Base-by-base conservation (phyloP, 1,140 invertebrate species). In the Trichogramma pretiosum region DNA sequence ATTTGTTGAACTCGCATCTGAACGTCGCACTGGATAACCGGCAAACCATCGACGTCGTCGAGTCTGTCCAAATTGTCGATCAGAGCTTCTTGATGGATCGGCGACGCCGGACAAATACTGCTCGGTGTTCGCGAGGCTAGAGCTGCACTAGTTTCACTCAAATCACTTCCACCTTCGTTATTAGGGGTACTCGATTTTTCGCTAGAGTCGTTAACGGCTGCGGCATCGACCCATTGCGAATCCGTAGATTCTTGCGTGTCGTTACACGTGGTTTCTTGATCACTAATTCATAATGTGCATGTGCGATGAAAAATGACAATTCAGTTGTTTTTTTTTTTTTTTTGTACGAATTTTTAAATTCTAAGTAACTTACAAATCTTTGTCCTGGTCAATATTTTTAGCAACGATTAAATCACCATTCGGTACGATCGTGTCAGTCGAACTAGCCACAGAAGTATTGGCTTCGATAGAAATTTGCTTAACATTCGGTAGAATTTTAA, bases 1-100 rank as follows among this genome's bases (percentile, higher is more conserved):
- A 92, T 85, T 62, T 90, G 84, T 63, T 82, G 78, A 53, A 93
- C 70, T 50, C 88, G 67, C 58, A 81, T 78, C 63, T 92, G 88
- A 51, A 87, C 72, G 46, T 87, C 81, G 62, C 87, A 88, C 54
- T 80, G 75, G 50, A 85, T 78, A 42, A 84, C 79, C 32, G 84
- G 79, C 53, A 93, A 72, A 37, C 90, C 90, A 72, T 93, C 89
- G n/a, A 84, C 68, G 53, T 83, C 79, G 41, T 75, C 73, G 23
- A 76, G 48, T 65, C 63, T 64, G 42, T 70, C 64, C 39, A 65
- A 66, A 53, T 72, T 70, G 47, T 74, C 66, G 19, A 61, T 46
- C 16, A 61, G 46, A 11, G 63, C 44, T 22, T 69, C 67, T 16
- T 68, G 66, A 46, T 68, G 67, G 39, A 59, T 64, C 1, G 67